phyloP scores from a whole-genome alignment of 2,113 vertebrate genomes.

The Epinephelus lanceolatus region DNA sequence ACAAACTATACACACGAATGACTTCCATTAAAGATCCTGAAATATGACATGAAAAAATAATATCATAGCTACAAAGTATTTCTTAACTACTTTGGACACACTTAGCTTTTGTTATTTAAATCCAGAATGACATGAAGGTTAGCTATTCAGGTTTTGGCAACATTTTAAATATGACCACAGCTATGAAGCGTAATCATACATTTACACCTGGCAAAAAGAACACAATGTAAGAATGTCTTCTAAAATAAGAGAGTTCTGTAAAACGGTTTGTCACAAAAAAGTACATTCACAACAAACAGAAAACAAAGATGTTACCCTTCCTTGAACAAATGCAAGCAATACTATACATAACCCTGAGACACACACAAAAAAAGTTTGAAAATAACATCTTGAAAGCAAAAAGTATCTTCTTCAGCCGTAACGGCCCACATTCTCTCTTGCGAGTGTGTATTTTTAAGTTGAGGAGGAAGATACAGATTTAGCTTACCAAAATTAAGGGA shows the following conservation, averaged over 20 bases:
- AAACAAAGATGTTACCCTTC: constrained; percentile 47
- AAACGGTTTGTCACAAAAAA: constrained; percentile 39
- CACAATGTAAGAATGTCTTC: neutral
- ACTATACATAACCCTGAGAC: constrained; percentile 77
- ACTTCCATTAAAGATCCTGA: constrained; percentile 56
- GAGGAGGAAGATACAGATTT: constrained; percentile 77
- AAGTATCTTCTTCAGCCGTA: constrained; percentile 62
- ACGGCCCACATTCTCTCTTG: constrained; percentile 57
- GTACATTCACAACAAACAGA: constrained; percentile 64
- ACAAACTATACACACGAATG: constrained; percentile 65
- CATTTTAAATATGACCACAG: constrained; percentile 18
- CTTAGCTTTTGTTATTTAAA: constrained; percentile 44
- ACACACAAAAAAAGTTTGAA: constrained; percentile 7
- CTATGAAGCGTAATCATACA: constrained; percentile 5
- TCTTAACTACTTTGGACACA: constrained; percentile 46
- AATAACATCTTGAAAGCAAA: constrained; percentile 47
- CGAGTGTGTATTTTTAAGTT: constrained; percentile 60
- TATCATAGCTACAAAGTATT: constrained; percentile 44
- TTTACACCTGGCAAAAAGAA: constrained; percentile 30
- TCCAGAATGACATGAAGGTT: constrained; percentile 44
- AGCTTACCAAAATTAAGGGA: constrained; percentile 81
- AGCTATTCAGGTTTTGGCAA: constrained; percentile 65
- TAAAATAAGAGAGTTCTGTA: constrained; percentile 29
- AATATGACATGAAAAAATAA: constrained; percentile 14
- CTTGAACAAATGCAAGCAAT: constrained; percentile 44